Base-by-base conservation (phyloP, 2,113 vertebrate genomes). In the Hypomesus transpacificus region DNA sequence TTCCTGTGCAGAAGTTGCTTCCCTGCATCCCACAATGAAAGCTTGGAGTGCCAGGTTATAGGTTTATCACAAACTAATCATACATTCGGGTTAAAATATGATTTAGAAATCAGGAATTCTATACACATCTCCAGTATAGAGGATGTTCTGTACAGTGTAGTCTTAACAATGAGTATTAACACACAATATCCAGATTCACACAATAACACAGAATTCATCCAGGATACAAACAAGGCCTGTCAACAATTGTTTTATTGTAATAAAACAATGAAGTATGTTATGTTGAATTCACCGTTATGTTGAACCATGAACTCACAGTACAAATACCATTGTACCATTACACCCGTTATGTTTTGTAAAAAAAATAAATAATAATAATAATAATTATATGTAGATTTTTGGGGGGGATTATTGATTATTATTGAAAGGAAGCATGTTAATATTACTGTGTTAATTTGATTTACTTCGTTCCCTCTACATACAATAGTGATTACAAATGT, bases 111-210 rank as follows among this genome's bases (percentile, higher is more conserved):
- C 84, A 84, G 87, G 82, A 87, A 86, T 84, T 89, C 85, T 89
- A 87, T 86, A 91, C 82, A 83, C 75, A 26, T 87, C 85, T 87
- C 80, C 81, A 71, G 75, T 26, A 26, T 86, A 53, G 24, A 84
- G 85, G 79, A 76, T 79, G 75, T 83, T 89, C 87, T 89, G 84
- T 90, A 89, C 88, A 90, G 86, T 85, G 84, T 85, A 63, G 76
- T 81, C 81, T 87, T 92, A 92, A 90, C 91, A 93, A 92, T 93
- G 92, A 91, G 83, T 88, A 88, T 91, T 87, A 91, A 85, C 88
- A 90, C 78, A n/a, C 73, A 89, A 92, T 92, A 93, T 89, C 88
- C 92, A 93, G 90, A 34, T 34, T 7, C 31, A 34, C 31, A 34
- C 31, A 34, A 34, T 34, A 34, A 34, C 31, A 34, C 31, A 34